Percentiles rank a stretch among this genome's conserved stretches.
phyloP scores from a whole-genome alignment of 2,888 invertebrate genomes.

The Plagiodera versicolora region DNA sequence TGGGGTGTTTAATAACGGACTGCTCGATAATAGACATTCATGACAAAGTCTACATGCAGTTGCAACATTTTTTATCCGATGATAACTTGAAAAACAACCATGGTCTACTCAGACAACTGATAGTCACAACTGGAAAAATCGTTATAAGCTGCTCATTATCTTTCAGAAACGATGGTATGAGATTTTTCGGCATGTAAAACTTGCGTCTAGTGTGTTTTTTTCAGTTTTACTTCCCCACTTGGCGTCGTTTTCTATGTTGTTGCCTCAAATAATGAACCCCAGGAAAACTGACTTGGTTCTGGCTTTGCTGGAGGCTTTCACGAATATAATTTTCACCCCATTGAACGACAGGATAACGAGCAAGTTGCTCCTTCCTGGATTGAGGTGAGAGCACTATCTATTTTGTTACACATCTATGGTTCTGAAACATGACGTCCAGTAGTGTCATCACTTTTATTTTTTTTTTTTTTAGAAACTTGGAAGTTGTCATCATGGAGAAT shows the following conservation, averaged over 20 bases:
- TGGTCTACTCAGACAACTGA: constrained; percentile 60
- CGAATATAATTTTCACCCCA: constrained; percentile 60
- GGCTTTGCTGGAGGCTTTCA: constrained; percentile 67
- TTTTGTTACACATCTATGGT: too few species aligned
- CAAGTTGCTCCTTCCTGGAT: constrained; percentile 57
- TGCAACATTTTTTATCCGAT: constrained; percentile 55
- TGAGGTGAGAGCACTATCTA: constrained; percentile 49
- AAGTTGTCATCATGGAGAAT: constrained; percentile 55
- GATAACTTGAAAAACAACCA: constrained; percentile 51
- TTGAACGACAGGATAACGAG: constrained; percentile 57
- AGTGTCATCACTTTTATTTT: too few species aligned
- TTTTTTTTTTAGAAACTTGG: constrained; percentile 56
- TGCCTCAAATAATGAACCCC: constrained; percentile 59
- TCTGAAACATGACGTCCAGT: too few species aligned
- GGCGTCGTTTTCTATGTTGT: constrained; percentile 60
- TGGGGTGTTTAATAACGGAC: constrained; percentile 62
- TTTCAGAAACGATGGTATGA: constrained; percentile 65
- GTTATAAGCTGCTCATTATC: constrained; percentile 62
- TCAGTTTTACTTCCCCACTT: constrained; percentile 66
- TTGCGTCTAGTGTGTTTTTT: constrained; percentile 43
- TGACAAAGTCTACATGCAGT: constrained; percentile 61
- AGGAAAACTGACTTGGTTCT: constrained; percentile 62
- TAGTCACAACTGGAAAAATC: constrained; percentile 63
- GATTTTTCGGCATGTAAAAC: background rate
- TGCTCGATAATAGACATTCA: constrained; percentile 57